Conservation (phyloP, 1,140 invertebrate genomes). For the Leptinotarsa undecemlineata region DNA sequence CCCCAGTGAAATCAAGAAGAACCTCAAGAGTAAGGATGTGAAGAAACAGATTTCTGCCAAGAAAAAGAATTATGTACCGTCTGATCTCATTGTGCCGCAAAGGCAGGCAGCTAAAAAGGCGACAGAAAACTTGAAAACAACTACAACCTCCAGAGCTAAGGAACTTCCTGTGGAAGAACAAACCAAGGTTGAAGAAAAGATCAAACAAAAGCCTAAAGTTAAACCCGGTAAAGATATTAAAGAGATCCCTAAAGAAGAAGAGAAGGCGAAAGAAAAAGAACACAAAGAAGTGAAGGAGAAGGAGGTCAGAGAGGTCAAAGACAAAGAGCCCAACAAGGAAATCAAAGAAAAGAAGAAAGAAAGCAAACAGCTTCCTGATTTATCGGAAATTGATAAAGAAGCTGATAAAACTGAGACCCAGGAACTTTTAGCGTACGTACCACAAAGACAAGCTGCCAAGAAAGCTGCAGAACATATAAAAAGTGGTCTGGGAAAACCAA, state of each 20-base stretch:
- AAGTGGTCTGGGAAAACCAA: slow-evolving; percentile 71
- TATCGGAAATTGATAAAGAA: slow-evolving; percentile 68
- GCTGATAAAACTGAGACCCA: slow-evolving; percentile 62
- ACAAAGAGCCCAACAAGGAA: slow-evolving; percentile 28
- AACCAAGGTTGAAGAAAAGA: slow-evolving; percentile 50
- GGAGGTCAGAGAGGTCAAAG: slow-evolving; percentile 6
- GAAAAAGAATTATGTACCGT: slow-evolving; percentile 61
- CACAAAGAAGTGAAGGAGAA: slow-evolving; percentile 46
- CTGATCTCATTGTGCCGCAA: slow-evolving; percentile 87
- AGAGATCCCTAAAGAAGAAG: slow-evolving; percentile 6
- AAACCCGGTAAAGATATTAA: slow-evolving; percentile 52
- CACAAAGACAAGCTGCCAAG: slow-evolving; percentile 86
- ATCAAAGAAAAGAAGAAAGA: slow-evolving; percentile 44
- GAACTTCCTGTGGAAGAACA: slow-evolving; percentile 53
- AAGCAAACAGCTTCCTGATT: slow-evolving; percentile 53
- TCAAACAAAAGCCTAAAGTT: slow-evolving; percentile 51
- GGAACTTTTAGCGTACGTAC: slow-evolving; percentile 82
- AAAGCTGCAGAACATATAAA: slow-evolving; percentile 89
- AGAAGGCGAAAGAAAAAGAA: slow-evolving; percentile 45
- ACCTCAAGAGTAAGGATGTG: slow-evolving; percentile 50
- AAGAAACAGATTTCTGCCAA: slow-evolving; percentile 52
- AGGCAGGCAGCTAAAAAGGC: slow-evolving; percentile 89
- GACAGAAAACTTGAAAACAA: slow-evolving; percentile 79
- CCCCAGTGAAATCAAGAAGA: slow-evolving; percentile 57
- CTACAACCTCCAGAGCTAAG: slow-evolving; percentile 54